Evolutionary conservation across 2,797 vertebrate species (phyloP), one percentile per base, ranked within the genome.

Genomic region (Muscicapa comitata): DNA sequence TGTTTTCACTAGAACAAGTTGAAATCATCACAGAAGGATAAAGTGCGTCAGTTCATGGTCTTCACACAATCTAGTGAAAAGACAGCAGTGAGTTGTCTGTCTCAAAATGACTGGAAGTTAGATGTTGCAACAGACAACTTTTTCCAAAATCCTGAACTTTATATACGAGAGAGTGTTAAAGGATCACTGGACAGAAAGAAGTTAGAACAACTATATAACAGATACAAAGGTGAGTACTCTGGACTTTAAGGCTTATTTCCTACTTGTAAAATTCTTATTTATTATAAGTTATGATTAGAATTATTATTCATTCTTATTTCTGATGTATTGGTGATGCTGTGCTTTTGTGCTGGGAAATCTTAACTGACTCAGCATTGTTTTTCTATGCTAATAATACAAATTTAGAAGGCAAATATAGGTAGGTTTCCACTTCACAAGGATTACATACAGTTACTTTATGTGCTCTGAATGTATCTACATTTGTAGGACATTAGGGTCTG

Each of bases 1-100:
- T 97, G 75, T 96, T 97, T 94, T 96, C 74, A 73, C 79, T 97
- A 99, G 99, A 99, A 99, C 99, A 99, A 99, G 99, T 98, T 99
- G 99, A 99, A 99, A 98, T 99, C 99, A 97, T 99, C 99, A 94
- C 99, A 99, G 98, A 99, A 99, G 98, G 99, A 99, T 99, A 99
- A 99, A 99, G 99, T 99, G 98, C 99, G 99, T 95, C 99, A 99
- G 98, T 99, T 99, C 97, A 99, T 99, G 98, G 99, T 99, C 98
- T 99, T 99, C 98, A 99, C 99, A 28, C 99, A 99, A 84, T 99
- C 99, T 54, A 99, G 98, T 91, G 99, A 99, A 98, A 99, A 99
- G 98, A 99, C 99, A 67, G 99, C 99, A 47, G 98, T 99, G 96
- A 99, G 98, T 97, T 99, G 99, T 97, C 98, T 99, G 80, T 99